A percentile compares a stretch with the other conserved stretches of the same genome.
Conservation (phyloP, 1,140 invertebrate species). For the Drosophila parabipectinata region DNA sequence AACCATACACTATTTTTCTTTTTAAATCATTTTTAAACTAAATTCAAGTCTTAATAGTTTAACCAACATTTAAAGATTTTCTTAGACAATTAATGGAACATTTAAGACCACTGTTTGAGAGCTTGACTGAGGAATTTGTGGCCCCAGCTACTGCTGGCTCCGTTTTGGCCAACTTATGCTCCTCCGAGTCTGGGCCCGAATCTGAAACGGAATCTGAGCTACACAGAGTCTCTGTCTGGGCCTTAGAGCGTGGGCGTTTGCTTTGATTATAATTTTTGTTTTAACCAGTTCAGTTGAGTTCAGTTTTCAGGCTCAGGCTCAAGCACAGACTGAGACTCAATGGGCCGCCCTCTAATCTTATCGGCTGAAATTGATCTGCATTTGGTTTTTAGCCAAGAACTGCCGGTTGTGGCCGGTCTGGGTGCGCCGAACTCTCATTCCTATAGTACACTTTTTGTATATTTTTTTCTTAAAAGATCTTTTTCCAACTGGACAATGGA, state of each 20-base stretch:
- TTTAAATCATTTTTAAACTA: no score
- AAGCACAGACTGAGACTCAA: slow-evolving; percentile 5
- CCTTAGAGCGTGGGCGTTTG: slow-evolving; percentile 26
- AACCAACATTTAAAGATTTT: background rate
- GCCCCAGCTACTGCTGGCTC: slow-evolving; percentile 28
- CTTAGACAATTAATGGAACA: background rate
- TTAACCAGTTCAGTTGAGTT: slow-evolving; percentile 26
- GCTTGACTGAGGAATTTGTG: slow-evolving; percentile 18
- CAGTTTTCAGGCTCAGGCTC: slow-evolving; percentile 31
- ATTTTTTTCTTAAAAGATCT: background rate
- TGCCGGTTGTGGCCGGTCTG: slow-evolving; percentile 2
- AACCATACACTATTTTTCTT: no score
- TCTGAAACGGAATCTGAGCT: no score
- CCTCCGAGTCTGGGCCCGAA: background rate
- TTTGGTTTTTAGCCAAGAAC: slow-evolving; percentile 26
- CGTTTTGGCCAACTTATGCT: slow-evolving; percentile 5
- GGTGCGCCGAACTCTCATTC: slow-evolving; percentile 29
- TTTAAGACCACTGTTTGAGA: slow-evolving; percentile 16
- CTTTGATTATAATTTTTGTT: slow-evolving; percentile 6
- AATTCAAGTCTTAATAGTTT: background rate
- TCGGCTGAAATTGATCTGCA: slow-evolving; percentile 59
- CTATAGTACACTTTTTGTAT: background rate
- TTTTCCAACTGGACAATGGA: slow-evolving; percentile 11
- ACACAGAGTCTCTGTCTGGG: slow-evolving; percentile 9
- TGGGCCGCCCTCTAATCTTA: slow-evolving; percentile 71